Base-by-base conservation (phyloP, 1,140 invertebrate genomes). In the Megalopta genalis region DNA sequence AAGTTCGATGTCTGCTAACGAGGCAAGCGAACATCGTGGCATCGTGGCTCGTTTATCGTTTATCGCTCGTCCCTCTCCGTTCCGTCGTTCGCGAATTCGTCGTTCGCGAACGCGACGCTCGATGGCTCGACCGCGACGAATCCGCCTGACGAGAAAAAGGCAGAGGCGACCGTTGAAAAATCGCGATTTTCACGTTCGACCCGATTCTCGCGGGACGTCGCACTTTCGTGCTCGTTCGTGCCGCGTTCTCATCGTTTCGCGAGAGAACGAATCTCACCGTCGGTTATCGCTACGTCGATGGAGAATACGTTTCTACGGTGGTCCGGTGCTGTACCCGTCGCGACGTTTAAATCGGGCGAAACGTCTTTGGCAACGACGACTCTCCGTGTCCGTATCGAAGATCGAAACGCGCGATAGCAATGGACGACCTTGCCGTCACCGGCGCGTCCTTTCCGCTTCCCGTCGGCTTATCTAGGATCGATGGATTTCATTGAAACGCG, bases 1-100 rank as follows among this genome's bases (percentile, higher is more conserved):
- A 78, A 78, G 76, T 78, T 65, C 68, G 72, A 78, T 72, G 76
- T 65, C 76, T 64, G 54, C 76, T 65, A 65, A 78, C 76, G 65
- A 78, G 76, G 18, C 42, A 27, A 42, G 42, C 25, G 46, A 37
- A 72, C 76, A 68, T 71, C 59, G 49, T 32, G 25, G 18, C 14
- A 32, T 16, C 52, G 25, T 18, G 23, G 10, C 9, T 42, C 1
- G 16, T n/a, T 46, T 18, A 8, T 16, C 27, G 23, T 62, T 49
- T 59, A n/a, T n/a, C n/a, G n/a, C n/a, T n/a, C 8, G 52, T 46
- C 64, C 68, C 66, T 21, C 49, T 42, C 42, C 18, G 46, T 23
- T 14, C 12, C 2, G 16, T n/a, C 25, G 8, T 54, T 70, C 70
- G 59, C 59, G 63, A 72, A 54, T 54, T 25, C 46, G 6, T 52